Conservation (phyloP, 23 tunicate genomes). For the Styela plicata region DNA sequence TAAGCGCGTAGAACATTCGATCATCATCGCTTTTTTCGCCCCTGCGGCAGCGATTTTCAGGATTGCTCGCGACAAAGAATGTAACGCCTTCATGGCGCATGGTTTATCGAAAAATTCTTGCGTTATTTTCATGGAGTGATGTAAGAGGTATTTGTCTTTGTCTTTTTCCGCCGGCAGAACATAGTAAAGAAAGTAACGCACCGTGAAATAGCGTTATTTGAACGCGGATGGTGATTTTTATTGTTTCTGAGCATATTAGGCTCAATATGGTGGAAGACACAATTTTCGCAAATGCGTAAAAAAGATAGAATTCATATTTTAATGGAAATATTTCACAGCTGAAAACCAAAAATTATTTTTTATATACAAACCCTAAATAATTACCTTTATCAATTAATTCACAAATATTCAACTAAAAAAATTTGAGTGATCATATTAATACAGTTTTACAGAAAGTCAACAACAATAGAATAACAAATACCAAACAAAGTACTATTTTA, state of each 20-base stretch:
- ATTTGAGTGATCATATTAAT: too few relatives aligned
- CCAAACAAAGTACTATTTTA: too few relatives aligned
- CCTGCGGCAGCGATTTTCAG: neutral
- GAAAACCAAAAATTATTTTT: too few relatives aligned
- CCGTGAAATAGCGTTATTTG: neutral
- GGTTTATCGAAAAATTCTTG: neutral
- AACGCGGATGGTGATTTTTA: neutral
- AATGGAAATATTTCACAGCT: too few relatives aligned
- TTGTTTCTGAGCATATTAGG: neutral
- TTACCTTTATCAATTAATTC: too few relatives aligned
- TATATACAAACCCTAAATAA: too few relatives aligned
- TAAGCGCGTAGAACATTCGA: neutral
- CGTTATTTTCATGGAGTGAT: neutral
- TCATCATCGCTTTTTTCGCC: neutral
- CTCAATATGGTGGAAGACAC: too few relatives aligned
- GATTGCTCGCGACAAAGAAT: neutral
- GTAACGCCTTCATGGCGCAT: neutral
- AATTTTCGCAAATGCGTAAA: too few relatives aligned
- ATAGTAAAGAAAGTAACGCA: neutral
- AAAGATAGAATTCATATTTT: too few relatives aligned
- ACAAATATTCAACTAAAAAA: too few relatives aligned
- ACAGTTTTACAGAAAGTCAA: too few relatives aligned
- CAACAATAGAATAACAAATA: too few relatives aligned
- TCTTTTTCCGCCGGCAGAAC: neutral
- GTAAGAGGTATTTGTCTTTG: neutral